These are phyloP conservation scores for Phortica magna DNA, from an alignment of 2,888 invertebrate species.

Conservation along the genomic window DNA sequence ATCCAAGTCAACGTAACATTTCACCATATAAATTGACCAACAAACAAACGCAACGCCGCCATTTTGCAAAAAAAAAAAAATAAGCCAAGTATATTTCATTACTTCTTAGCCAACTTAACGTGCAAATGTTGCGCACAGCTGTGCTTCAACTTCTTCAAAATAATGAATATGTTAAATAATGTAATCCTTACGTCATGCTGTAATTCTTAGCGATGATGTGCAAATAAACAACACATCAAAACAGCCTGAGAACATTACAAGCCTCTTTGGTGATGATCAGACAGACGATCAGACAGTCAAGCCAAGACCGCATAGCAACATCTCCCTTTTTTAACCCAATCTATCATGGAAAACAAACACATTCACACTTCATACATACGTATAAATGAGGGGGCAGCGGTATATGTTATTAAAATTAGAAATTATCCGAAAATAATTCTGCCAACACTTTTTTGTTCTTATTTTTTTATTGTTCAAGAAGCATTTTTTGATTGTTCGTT, in stretches of 20 bases:
- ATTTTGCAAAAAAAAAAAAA: not conserved
- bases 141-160: not conserved
- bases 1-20: not conserved
- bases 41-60: not conserved
- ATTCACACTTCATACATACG: not conserved
- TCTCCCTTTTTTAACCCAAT: not conserved
- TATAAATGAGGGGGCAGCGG: not conserved
- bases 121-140: no score
- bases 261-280: no score
- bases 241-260: not conserved
- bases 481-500: not conserved
- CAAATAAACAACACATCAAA: not conserved
- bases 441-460: not conserved
- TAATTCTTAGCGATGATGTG: not conserved
- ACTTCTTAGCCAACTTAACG: no score
- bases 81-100: not conserved
- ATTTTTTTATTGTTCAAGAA: not conserved
- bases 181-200: not conserved
- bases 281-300: not conserved
- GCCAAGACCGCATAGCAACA: not conserved
- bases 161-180: not conserved
- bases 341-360: not conserved
- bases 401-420: not conserved
- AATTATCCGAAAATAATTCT: constrained; percentile 7
- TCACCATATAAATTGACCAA: not conserved